Percentiles rank a stretch among this genome's conserved stretches.
Evolutionary conservation across 2,888 invertebrate species (phyloP).

Genomic region (Aporophyla nigra): DNA sequence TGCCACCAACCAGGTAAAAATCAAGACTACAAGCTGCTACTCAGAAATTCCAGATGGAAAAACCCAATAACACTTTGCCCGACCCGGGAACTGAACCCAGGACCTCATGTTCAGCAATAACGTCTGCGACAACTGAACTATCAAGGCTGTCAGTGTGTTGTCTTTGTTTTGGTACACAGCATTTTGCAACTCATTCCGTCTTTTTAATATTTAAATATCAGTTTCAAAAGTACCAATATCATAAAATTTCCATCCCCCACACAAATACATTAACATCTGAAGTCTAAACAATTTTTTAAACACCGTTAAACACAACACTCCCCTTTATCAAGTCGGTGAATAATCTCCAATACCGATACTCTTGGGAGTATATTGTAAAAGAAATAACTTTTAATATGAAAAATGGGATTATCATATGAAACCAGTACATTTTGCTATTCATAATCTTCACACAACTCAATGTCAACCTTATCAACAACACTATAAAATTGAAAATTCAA

Average conservation of each 20-base stretch:
- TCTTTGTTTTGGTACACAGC: no score
- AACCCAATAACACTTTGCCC: no score
- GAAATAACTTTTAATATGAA: slow-evolving; percentile 89
- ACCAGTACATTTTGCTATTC: slow-evolving; percentile 57
- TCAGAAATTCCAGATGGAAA: no score
- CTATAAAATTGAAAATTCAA: slow-evolving; percentile 43
- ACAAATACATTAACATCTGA: slow-evolving; percentile 26
- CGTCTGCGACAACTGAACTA: no score
- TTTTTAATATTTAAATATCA: not conserved
- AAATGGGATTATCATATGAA: slow-evolving; percentile 88
- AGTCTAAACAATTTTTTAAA: slow-evolving; percentile 64
- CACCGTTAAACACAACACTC: slow-evolving; percentile 64
- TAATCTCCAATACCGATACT: slow-evolving; percentile 70
- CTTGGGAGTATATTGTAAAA: slow-evolving; percentile 73
- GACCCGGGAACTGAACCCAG: no score
- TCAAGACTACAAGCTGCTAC: no score
- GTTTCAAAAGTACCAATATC: slow-evolving; percentile 28
- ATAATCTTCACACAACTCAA: slow-evolving; percentile 46
- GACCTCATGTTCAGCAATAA: no score
- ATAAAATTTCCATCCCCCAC: slow-evolving; percentile 18
- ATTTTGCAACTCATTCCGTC: not conserved
- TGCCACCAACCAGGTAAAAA: no score
- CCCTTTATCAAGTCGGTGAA: slow-evolving; percentile 65
- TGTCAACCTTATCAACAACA: not conserved
- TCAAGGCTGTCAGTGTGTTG: no score